phyloP scores from a whole-genome alignment of 2,113 vertebrate genomes.

The Pyrgilauda ruficollis region DNA sequence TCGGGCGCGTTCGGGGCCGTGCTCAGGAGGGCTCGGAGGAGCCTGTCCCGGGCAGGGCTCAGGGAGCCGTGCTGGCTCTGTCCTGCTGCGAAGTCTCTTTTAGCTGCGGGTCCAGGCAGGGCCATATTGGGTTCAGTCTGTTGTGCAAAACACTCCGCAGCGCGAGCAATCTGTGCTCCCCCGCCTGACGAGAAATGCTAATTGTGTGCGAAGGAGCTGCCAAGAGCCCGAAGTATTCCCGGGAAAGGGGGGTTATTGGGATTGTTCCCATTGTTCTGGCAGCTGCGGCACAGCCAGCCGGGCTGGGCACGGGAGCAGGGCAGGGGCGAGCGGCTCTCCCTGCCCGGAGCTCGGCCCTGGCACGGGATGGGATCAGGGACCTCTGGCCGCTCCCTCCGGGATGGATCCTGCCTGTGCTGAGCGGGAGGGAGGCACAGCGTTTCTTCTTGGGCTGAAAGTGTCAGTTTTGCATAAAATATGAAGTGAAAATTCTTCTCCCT shows the following conservation, averaged over 20 bases:
- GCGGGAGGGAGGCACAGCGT: not conserved
- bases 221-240: slow-evolving; percentile 28
- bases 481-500: not conserved
- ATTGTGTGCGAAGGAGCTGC: slow-evolving; percentile 57
- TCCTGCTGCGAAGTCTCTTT: not conserved
- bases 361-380: fast-evolving
- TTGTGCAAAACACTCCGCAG: slow-evolving; percentile 51
- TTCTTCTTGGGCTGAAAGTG: not conserved
- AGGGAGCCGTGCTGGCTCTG: not conserved
- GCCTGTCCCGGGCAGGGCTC: not conserved
- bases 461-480: not conserved
- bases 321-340: not conserved
- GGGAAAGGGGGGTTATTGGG: not conserved
- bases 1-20: fast-evolving
- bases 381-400: fast-evolving
- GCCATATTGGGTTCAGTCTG: slow-evolving; percentile 63
- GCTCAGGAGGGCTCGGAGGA: fast-evolving
- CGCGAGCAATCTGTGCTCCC: slow-evolving; percentile 49
- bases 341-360: not conserved
- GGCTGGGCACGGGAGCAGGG: not conserved
- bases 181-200: slow-evolving; percentile 51
- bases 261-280: slow-evolving; percentile 44
- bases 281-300: slow-evolving; percentile 24
- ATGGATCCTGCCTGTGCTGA: not conserved
- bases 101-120: slow-evolving; percentile 19